Percentiles rank a stretch among this genome's conserved stretches.
Conservation (phyloP, 2,797 vertebrate genomes). For the Alosa sapidissima region DNA sequence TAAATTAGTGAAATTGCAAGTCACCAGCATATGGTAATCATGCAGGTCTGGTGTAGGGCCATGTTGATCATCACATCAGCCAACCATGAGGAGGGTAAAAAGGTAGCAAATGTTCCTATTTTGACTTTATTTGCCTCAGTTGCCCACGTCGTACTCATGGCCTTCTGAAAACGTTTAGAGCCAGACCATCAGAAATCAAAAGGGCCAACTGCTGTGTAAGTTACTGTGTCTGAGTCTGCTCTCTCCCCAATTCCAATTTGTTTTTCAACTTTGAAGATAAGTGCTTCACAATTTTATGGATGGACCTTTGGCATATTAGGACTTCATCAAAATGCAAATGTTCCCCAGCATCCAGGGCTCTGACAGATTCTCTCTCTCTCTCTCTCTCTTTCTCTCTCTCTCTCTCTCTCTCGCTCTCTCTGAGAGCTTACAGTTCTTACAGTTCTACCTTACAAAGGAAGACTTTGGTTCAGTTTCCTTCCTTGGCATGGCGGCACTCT, state of each 20-base stretch:
- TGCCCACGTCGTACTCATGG: not conserved
- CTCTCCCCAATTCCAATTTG: constrained; percentile 17
- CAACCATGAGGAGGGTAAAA: not conserved
- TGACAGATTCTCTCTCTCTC: not conserved
- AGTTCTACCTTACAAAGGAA: not conserved
- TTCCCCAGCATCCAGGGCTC: not conserved
- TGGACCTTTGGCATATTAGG: constrained; percentile 20
- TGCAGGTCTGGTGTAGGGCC: not conserved
- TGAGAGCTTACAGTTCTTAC: not conserved
- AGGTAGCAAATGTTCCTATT: not conserved
- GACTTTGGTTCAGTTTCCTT: not conserved
- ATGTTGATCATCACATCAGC: not conserved
- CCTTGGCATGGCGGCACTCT: not conserved
- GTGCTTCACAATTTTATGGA: constrained; percentile 16
- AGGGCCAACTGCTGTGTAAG: not conserved
- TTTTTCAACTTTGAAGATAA: not conserved
- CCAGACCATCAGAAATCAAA: not conserved
- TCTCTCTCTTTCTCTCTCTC: no score
- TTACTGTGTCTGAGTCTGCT: not conserved
- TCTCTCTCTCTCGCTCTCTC: no score
- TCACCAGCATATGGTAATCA: not conserved
- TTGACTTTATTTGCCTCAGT: not conserved
- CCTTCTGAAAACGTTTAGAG: not conserved
- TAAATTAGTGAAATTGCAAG: not conserved
- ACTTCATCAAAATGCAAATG: constrained; percentile 43